phyloP scores from a whole-genome alignment of 1,140 invertebrate species.

The Eubasilissa regina region DNA sequence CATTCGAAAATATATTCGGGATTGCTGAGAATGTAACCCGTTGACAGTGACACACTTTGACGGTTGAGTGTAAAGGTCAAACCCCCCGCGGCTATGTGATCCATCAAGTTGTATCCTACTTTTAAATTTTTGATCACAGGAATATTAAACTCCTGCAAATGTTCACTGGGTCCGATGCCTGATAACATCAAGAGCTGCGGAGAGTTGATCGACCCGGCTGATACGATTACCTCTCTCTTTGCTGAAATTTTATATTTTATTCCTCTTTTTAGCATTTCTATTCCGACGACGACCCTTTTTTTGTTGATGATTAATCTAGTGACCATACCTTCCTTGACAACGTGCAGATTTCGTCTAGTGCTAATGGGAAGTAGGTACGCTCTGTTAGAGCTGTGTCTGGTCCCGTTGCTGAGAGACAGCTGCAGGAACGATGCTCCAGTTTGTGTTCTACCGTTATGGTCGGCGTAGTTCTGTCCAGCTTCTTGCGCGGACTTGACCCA shows the following conservation, averaged over 20 bases:
- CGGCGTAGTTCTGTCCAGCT: constrained; percentile 78
- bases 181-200: constrained; percentile 87
- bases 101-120: constrained; percentile 87
- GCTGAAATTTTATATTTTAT: constrained; percentile 74
- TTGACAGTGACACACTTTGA: constrained; percentile 63
- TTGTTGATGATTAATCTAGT: constrained; percentile 83
- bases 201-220: constrained; percentile 82
- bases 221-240: constrained; percentile 83
- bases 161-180: constrained; percentile 82
- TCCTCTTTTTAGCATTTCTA: constrained; percentile 75
- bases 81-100: constrained; percentile 82
- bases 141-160: constrained; percentile 77
- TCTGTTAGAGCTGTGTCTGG: constrained; percentile 81
- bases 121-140: constrained; percentile 79
- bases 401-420: constrained; percentile 79
- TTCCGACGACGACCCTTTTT: constrained; percentile 77
- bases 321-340: constrained; percentile 78
- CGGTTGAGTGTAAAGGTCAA: constrained; percentile 78
- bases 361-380: constrained; percentile 81
- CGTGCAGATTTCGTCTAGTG: constrained; percentile 77
- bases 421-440: constrained; percentile 79
- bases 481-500: constrained; percentile 80
- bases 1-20: constrained; percentile 67
- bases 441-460: constrained; percentile 81
- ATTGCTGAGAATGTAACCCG: constrained; percentile 12